phyloP scores from a whole-genome alignment of 1,140 invertebrate species.

The Pteromalus puparum region DNA sequence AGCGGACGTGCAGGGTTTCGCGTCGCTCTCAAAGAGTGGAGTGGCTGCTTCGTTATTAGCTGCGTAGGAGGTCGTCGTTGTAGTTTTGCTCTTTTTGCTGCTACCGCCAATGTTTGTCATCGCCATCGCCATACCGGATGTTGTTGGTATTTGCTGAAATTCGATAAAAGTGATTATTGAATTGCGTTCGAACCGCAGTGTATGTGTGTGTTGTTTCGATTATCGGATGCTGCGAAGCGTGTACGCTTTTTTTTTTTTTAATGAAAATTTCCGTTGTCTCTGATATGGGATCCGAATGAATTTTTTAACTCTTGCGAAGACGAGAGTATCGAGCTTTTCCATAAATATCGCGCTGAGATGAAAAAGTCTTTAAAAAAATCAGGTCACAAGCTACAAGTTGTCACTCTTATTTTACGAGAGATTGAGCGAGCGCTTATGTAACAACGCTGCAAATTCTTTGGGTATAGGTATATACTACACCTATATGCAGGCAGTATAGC shows the following conservation, averaged over 20 bases:
- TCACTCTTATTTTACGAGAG: not conserved
- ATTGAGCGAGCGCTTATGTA: not conserved
- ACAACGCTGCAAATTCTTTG: not conserved
- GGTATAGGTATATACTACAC: too few relatives aligned
- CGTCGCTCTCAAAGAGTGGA: constrained; percentile 65
- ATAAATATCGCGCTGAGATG: not conserved
- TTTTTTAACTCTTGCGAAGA: too few relatives aligned
- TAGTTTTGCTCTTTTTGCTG: not conserved
- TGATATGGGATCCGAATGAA: too few relatives aligned
- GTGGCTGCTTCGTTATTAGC: constrained; percentile 61
- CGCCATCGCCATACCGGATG: constrained; percentile 59
- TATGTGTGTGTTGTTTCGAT: not conserved
- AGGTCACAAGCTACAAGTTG: not conserved
- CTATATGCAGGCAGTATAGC: too few relatives aligned
- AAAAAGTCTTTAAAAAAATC: not conserved
- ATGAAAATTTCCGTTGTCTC: too few relatives aligned
- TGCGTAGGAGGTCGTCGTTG: constrained; percentile 48
- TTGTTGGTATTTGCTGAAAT: constrained; percentile 65
- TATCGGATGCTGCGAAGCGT: not conserved
- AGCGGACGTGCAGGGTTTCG: constrained; percentile 62
- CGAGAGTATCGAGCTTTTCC: too few relatives aligned
- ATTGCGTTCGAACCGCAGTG: constrained; percentile 2
- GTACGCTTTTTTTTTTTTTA: too few relatives aligned
- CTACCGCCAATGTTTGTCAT: not conserved
- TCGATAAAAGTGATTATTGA: not conserved